A percentile compares a stretch with the other conserved stretches of the same genome.
These are phyloP conservation scores for Ophiothrix spiculata DNA, from an alignment of 35 echinoderm and acorn worm species.

Conservation along the genomic window DNA sequence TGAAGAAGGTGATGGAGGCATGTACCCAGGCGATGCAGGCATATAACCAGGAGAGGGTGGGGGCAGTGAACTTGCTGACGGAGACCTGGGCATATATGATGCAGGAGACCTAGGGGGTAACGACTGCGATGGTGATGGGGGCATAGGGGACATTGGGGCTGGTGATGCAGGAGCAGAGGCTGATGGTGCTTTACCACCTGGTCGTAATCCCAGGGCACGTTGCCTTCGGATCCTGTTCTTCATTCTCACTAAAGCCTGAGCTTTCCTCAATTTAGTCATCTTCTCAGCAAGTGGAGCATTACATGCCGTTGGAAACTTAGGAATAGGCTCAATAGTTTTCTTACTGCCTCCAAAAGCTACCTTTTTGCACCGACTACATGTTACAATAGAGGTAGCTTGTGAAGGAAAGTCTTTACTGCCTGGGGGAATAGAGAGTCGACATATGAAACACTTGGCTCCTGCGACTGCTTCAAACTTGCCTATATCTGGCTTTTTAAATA, in stretches of 20 bases:
- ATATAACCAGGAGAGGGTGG: neutral
- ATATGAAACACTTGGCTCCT: conserved; percentile 70
- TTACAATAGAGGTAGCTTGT: conserved; percentile 39
- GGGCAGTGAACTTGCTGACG: conserved; percentile 9
- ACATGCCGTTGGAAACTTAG: conserved; percentile 63
- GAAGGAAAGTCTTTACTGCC: conserved; percentile 44
- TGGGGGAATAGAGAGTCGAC: conserved; percentile 58
- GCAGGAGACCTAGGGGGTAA: neutral
- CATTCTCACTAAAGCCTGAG: neutral
- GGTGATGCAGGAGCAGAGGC: conserved; percentile 14
- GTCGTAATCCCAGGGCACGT: neutral
- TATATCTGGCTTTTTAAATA: conserved; percentile 81
- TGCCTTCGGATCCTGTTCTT: neutral
- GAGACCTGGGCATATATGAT: conserved; percentile 21
- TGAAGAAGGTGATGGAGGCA: neutral
- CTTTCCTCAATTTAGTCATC: neutral
- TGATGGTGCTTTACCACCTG: neutral
- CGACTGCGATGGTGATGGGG: conserved; percentile 9
- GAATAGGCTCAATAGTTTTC: conserved; percentile 37
- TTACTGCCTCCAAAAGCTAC: conserved; percentile 53
- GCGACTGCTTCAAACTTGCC: conserved; percentile 46
- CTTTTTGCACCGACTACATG: conserved; percentile 60
- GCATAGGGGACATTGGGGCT: neutral
- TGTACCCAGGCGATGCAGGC: neutral
- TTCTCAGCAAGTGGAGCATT: conserved; percentile 36